Conservation (phyloP, 2,888 invertebrate genomes). For the Glomeris marginata region DNA sequence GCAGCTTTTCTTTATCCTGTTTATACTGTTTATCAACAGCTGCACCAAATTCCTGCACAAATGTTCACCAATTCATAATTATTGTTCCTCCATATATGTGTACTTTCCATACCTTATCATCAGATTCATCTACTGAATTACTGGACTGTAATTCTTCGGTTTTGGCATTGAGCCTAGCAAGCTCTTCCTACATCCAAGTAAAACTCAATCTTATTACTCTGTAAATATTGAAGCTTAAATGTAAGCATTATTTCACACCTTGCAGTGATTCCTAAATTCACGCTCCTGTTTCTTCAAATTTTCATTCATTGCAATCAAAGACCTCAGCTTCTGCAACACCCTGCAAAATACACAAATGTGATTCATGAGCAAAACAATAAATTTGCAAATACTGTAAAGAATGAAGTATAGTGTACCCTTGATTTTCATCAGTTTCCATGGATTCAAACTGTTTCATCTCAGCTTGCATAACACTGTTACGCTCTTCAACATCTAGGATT, state of each 20-base stretch:
- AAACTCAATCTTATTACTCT: neutral
- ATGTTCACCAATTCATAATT: neutral
- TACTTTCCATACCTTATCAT: constrained; percentile 25
- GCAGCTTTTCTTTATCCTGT: constrained; percentile 30
- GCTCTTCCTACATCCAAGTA: constrained; percentile 23
- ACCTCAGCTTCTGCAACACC: constrained; percentile 27
- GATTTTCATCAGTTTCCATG: constrained; percentile 37
- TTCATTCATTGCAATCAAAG: constrained; percentile 51
- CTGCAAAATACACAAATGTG: constrained; percentile 11
- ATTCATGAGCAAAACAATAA: constrained; percentile 29
- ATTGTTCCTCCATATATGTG: neutral
- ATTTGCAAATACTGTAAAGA: constrained; percentile 26
- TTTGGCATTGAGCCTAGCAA: constrained; percentile 26
- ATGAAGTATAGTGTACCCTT: constrained; percentile 29
- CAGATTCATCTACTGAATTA: constrained; percentile 24
- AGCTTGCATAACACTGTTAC: constrained; percentile 30
- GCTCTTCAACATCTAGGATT: neutral
- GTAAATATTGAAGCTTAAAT: neutral
- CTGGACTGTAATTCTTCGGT: constrained; percentile 27
- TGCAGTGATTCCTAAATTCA: constrained; percentile 58
- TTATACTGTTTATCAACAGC: constrained; percentile 29
- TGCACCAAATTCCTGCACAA: constrained; percentile 25
- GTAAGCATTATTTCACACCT: constrained; percentile 24
- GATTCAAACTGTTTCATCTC: constrained; percentile 35
- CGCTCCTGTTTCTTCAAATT: constrained; percentile 53